A percentile compares a stretch with the other conserved stretches of the same genome.
Conservation (phyloP, 2,888 invertebrate species). For the Creontiades dilutus region DNA sequence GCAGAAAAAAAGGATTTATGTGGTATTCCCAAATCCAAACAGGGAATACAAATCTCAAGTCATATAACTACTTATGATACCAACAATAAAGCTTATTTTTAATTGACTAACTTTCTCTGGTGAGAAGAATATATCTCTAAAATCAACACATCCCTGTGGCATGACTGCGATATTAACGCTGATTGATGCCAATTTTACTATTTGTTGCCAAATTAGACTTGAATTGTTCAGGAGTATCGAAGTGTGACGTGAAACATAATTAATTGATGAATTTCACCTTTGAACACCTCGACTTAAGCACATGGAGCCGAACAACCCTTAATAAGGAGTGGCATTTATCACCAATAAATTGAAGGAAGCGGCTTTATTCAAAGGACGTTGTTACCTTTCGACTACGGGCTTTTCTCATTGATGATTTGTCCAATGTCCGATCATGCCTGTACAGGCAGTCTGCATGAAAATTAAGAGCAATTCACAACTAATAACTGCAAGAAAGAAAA, state of each 20-base stretch:
- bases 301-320: not conserved
- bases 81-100: conserved; percentile 47
- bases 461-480: conserved; percentile 35
- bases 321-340: not conserved
- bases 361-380: conserved; percentile 22
- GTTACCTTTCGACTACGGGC: conserved; percentile 8
- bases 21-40: not conserved
- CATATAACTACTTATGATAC: not conserved
- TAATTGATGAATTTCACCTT: not conserved
- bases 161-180: not conserved
- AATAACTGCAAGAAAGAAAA: conserved; percentile 28
- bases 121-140: conserved; percentile 21
- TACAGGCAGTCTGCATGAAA: conserved; percentile 15
- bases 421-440: conserved; percentile 5
- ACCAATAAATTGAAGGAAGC: not conserved
- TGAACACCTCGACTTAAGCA: not conserved
- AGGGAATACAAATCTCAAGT: not conserved
- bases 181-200: not conserved
- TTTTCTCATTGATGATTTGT: not conserved
- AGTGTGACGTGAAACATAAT: not conserved
- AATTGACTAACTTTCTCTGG: conserved; percentile 51
- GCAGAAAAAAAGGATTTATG: too few relatives aligned
- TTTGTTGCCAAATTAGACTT: not conserved
- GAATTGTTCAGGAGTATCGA: not conserved
- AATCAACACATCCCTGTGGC: not conserved